Base-by-base conservation (phyloP, 2,888 invertebrate species). In the Helicoverpa assulta region DNA sequence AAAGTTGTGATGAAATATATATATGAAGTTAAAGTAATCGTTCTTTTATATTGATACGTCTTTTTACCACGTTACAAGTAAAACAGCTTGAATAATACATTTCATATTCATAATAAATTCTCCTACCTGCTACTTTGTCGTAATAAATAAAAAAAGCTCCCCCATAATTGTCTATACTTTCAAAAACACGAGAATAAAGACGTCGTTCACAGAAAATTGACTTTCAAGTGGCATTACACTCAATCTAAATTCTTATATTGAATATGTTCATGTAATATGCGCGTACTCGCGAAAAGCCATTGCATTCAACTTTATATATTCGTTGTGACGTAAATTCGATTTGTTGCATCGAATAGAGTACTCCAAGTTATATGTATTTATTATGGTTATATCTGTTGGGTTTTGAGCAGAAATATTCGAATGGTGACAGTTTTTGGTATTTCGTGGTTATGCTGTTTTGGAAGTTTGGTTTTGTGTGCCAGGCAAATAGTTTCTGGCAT, bases 321-420 rank as follows among this genome's bases (percentile, higher is more conserved):
- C 77, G 76, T 53, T 68, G 81, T 84, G 74, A 86, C 82, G 85
- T 79, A 86, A 86, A 90, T 89, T 87, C 85, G 78, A 86, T 89
- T 88, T 85, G 83, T 80, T 76, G 78, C 74, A 80, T 81, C 75
- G 80, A 80, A 82, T 80, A 55, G 72, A 84, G 73, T 69, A 66
- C 50, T 69, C 55, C 54, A 57, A 18, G 33, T 82, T 69, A 60
- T 74, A 26, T 26, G 26, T 26, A 73, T 80, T 83, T 78, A 78
- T 78, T 66, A 82, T 60, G 74, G 59, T 40, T 69, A 64, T 61
- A 81, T 78, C 73, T 67, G 62, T 52, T 56, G 63, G 57, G 26
- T 67, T 74, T 53, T 51, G 50, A 61, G 65, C 40, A 37, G 58
- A 62, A 71, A 66, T 82, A 66, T 81, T 64, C 43, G 70, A 73